phyloP scores from a whole-genome alignment of 2,888 invertebrate species.

The Cheilosia scutellata region DNA sequence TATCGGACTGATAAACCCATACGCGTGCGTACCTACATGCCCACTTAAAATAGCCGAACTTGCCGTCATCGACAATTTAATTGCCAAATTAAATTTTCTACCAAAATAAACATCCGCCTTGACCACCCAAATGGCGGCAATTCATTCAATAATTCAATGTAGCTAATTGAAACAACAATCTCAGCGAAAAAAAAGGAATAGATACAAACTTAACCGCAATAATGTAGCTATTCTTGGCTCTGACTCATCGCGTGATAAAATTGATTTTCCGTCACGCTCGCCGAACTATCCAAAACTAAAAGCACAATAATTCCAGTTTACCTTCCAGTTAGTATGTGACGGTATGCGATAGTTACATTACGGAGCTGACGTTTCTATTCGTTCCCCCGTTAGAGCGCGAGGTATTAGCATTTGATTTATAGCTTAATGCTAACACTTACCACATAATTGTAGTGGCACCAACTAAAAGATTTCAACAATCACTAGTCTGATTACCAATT shows the following conservation, averaged over 20 bases:
- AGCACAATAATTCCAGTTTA: not conserved
- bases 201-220: not conserved
- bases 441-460: not conserved
- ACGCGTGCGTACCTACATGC: too few relatives aligned
- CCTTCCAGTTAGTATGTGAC: not conserved
- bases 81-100: too few relatives aligned
- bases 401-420: not conserved
- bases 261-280: not conserved
- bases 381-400: too few relatives aligned
- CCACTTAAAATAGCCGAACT: too few relatives aligned
- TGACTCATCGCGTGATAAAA: slow-evolving; percentile 4
- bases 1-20: too few relatives aligned
- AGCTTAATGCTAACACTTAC: not conserved
- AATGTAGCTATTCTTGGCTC: not conserved
- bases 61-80: too few relatives aligned
- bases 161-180: not conserved
- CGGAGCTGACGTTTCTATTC: too few relatives aligned
- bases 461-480: slow-evolving; percentile 4
- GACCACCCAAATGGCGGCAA: not conserved
- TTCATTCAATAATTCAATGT: not conserved
- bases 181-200: not conserved
- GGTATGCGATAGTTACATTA: not conserved
- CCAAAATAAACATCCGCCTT: not conserved
- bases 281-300: not conserved
- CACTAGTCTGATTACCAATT: not conserved